Base-by-base conservation (phyloP, 2,797 vertebrate species). In the Gobio occitaniae region DNA sequence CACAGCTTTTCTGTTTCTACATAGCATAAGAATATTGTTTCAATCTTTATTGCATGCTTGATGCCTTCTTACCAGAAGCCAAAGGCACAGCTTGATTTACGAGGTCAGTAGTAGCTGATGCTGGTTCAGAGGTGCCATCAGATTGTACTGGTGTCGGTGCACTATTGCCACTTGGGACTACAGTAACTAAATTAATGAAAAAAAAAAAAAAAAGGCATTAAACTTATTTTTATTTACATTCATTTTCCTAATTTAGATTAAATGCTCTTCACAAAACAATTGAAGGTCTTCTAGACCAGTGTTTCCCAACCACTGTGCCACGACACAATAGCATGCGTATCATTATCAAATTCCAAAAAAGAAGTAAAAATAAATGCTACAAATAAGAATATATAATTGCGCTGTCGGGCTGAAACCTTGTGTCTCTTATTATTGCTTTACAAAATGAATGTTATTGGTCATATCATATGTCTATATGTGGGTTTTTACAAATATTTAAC, bases 71-170 rank as follows among this genome's bases (percentile, higher is more conserved):
- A 89, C 88, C 92, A 90, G 91, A 92, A 80, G 92, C 90, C 56
- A 94, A 80, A 16, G 93, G 94, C 89, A 95, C 90, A 88, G 71
- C 17, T 52, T 78, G 36, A 78, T 82, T 36, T 13, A 69, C 13
- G 1, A 68, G 59, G n/a, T 80, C 15, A 44, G 48, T 21, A 17
- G 50, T 56, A 48, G 77, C 74, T 16, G 84, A 50, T 54, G 90
- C 90, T 71, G 88, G 90, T 75, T 90, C 88, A 78, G 91, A 82
- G 9, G 90, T 86, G 90, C 47, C 83, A 29, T 19, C 71, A 68
- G 84, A 32, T 12, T 85, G 65, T 8, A 13, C 68, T 48, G 70
- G 29, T 15, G 61, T 65, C 12, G 41, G 19, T 32, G 17, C 68
- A 65, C 2, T 36, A 65, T 65, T 59, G 3, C 56, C 86, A 65